Conservation (phyloP, 2,113 vertebrate species). For the Phyllostomus hastatus region DNA sequence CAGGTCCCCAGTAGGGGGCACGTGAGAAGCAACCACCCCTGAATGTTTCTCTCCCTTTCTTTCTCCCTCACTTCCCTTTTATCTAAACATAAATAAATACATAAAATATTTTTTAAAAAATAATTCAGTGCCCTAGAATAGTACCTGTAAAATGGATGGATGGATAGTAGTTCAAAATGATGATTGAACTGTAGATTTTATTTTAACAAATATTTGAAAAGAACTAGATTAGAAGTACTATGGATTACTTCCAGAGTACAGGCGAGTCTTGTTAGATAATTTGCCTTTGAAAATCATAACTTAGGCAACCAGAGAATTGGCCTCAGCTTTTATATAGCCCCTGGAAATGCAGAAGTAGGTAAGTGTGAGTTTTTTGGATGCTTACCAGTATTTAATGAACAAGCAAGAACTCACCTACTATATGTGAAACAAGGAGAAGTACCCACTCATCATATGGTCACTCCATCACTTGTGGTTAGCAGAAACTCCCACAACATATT, state of each 20-base stretch:
- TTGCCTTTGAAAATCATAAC: not conserved
- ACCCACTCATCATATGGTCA: not conserved
- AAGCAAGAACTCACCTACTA: not conserved
- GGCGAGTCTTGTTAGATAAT: not conserved
- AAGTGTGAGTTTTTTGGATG: not conserved
- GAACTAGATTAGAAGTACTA: not conserved
- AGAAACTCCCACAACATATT: fast-evolving
- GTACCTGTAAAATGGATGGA: not conserved
- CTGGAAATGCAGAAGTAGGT: not conserved
- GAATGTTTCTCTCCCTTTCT: no score
- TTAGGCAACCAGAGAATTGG: not conserved
- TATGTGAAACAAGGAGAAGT: not conserved
- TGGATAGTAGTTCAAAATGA: not conserved
- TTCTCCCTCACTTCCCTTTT: no score
- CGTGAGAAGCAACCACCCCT: no score
- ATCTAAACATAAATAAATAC: no score
- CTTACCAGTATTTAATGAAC: not conserved
- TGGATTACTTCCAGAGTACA: not conserved
- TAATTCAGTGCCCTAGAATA: not conserved
- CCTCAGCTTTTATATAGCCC: not conserved
- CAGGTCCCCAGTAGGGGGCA: no score
- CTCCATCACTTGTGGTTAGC: not conserved
- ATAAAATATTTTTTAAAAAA: no score
- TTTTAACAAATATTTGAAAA: not conserved
- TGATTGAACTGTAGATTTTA: not conserved